Conservation (phyloP, 2,113 vertebrate genomes). For the Mungos mungo region DNA sequence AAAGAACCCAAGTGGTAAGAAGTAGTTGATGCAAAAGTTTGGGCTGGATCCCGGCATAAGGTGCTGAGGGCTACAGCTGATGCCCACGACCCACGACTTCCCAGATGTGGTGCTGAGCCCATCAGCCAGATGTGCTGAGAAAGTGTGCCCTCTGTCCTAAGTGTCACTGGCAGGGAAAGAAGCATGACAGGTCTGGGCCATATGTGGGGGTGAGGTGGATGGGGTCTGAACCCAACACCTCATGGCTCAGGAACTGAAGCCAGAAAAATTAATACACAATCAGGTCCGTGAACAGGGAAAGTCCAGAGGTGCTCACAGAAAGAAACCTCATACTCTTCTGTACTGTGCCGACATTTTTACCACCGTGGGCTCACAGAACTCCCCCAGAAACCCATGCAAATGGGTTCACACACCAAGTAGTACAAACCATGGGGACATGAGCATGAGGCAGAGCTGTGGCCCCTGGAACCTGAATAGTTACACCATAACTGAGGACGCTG, state of each 20-base stretch:
- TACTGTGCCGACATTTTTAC: neutral
- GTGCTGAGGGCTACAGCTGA: neutral
- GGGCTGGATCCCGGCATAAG: neutral
- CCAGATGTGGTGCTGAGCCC: neutral
- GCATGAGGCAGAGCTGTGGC: neutral
- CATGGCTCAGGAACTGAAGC: neutral
- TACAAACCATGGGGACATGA: neutral
- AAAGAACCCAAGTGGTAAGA: neutral
- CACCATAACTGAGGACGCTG: neutral
- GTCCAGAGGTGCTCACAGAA: neutral
- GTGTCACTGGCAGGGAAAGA: neutral
- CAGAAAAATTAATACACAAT: neutral
- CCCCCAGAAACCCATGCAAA: neutral
- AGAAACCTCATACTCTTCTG: neutral
- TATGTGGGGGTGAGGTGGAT: neutral
- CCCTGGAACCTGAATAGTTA: neutral
- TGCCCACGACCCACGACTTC: neutral
- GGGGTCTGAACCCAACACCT: neutral
- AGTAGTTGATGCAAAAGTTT: neutral
- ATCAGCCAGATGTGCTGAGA: neutral
- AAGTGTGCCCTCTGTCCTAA: neutral
- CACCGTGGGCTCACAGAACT: neutral
- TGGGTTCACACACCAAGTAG: neutral
- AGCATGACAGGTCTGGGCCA: neutral
- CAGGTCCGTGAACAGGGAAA: neutral